Conservation (phyloP, 2,113 vertebrate genomes). For the Lepus timidus region DNA sequence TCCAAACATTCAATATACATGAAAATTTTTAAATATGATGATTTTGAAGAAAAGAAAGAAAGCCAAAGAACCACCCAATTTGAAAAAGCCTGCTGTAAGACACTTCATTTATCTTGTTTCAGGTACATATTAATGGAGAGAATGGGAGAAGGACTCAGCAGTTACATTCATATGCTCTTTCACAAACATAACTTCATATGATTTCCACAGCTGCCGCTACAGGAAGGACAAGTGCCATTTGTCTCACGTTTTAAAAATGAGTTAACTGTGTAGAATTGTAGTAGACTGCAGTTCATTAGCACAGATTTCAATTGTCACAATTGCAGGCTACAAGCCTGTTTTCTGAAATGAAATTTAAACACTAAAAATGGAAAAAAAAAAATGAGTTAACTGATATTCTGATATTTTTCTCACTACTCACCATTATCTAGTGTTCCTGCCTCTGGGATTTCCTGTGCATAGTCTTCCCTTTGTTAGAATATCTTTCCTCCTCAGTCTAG, state of each 20-base stretch:
- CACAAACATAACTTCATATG: not conserved
- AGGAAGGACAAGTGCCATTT: not conserved
- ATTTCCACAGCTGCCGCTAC: constrained; percentile 12
- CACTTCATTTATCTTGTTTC: constrained; percentile 55
- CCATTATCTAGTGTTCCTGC: not conserved
- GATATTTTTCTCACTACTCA: not conserved
- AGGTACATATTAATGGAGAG: not conserved
- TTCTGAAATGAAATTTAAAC: constrained; percentile 99
- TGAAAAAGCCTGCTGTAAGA: not conserved
- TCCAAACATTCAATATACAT: constrained; percentile 50
- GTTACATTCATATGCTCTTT: not conserved
- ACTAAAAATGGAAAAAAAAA: constrained; percentile 90
- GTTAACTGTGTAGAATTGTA: constrained; percentile 92
- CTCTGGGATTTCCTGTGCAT: not conserved
- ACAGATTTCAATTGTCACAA: constrained; percentile 97
- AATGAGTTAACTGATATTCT: not conserved
- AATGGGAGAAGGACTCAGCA: not conserved
- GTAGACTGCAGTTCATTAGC: constrained; percentile 95
- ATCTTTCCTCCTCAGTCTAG: constrained; percentile 43
- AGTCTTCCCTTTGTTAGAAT: not conserved
- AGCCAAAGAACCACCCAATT: constrained; percentile 5
- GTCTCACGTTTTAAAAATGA: constrained; percentile 15
- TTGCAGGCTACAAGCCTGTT: constrained; percentile 94
- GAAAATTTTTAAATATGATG: constrained; percentile 49
- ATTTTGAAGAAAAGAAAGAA: constrained; percentile 56